Evolutionary conservation across 2,888 invertebrate genomes (phyloP).

Genomic region (Holacanthella duospinosa): DNA sequence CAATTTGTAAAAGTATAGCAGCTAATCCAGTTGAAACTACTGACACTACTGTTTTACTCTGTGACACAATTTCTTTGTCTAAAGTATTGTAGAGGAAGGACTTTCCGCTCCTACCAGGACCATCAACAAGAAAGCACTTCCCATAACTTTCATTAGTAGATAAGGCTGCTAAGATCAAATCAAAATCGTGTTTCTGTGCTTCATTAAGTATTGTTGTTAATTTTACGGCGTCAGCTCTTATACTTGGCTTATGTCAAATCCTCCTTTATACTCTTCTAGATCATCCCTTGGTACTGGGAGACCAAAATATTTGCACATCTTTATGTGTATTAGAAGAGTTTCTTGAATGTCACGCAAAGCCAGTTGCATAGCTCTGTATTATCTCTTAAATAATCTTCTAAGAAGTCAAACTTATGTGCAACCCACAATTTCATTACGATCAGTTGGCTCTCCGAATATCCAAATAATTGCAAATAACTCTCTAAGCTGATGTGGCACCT

Average conservation of each 20-base stretch:
- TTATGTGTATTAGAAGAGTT: constrained; percentile 8
- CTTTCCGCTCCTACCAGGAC: constrained; percentile 41
- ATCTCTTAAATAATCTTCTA: constrained; percentile 18
- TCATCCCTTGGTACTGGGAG: constrained; percentile 10
- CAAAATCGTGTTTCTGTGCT: constrained; percentile 9
- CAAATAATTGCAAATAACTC: constrained; percentile 32
- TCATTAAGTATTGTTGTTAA: constrained; percentile 9
- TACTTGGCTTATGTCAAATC: too few species aligned
- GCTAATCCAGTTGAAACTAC: constrained; percentile 22
- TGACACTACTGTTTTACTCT: not conserved
- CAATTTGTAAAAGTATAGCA: constrained; percentile 28
- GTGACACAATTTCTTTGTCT: not conserved
- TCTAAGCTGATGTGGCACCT: constrained; percentile 37
- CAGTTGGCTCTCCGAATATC: constrained; percentile 22
- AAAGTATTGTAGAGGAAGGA: constrained; percentile 37
- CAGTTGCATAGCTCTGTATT: not conserved
- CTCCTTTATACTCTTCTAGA: not conserved
- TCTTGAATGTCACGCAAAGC: constrained; percentile 19
- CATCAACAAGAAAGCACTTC: constrained; percentile 38
- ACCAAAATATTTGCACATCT: constrained; percentile 6
- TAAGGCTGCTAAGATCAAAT: constrained; percentile 4
- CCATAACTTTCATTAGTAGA: not conserved
- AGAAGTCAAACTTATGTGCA: constrained; percentile 21
- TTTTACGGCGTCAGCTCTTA: too few species aligned
- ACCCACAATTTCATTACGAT: constrained; percentile 37